Evolutionary conservation across 2,113 vertebrate species (phyloP).

Genomic region (Marmota flaviventris): DNA sequence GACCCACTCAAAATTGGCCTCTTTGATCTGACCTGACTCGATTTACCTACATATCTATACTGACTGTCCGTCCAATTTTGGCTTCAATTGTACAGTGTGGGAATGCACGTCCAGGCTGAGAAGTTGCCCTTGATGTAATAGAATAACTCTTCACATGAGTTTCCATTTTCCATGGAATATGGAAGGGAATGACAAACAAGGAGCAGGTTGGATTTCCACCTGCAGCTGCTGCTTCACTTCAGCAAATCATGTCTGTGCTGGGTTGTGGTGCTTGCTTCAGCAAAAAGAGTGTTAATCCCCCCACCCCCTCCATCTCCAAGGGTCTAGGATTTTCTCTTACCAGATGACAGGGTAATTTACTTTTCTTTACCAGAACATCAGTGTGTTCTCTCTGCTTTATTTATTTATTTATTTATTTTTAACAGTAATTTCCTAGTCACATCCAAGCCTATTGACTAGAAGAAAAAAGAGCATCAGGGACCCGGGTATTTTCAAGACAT

Average conservation of each 20-base stretch:
- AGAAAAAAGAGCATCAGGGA: not conserved
- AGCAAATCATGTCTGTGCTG: not conserved
- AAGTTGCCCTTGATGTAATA: not conserved
- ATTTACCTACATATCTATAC: too few species aligned
- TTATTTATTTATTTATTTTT: not conserved
- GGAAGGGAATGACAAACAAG: not conserved
- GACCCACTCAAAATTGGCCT: too few species aligned
- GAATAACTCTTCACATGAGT: not conserved
- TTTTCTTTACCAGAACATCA: not conserved
- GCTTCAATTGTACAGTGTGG: not conserved
- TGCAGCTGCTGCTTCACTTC: not conserved
- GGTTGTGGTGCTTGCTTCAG: not conserved
- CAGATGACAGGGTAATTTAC: not conserved
- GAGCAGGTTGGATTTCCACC: not conserved
- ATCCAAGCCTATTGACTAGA: not conserved
- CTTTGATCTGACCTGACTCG: too few species aligned
- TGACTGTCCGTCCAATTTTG: too few species aligned
- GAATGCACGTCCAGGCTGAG: not conserved
- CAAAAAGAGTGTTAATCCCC: not conserved
- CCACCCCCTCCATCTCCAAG: fast-evolving
- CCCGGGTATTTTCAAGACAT: not conserved
- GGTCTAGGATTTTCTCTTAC: not conserved
- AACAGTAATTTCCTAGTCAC: not conserved
- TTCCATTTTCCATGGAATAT: not conserved
- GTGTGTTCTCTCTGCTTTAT: not conserved